A percentile compares a stretch with the other conserved stretches of the same genome.
Conservation (phyloP, 2,888 invertebrate species). For the Acanthosepion esculentum region DNA sequence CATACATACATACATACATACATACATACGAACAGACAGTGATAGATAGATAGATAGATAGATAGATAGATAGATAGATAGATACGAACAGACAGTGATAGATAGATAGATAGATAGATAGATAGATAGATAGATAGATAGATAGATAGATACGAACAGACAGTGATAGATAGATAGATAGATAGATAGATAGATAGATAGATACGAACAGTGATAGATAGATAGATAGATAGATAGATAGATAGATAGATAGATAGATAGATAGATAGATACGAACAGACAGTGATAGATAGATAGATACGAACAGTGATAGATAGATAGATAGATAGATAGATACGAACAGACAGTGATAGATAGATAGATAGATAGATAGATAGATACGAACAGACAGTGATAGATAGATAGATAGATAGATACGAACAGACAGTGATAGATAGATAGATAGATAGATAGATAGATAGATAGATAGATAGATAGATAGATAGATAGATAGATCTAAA, state of each 20-base stretch:
- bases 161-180: too few relatives aligned
- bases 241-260: constrained; percentile 6
- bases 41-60: neutral
- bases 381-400: too few relatives aligned
- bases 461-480: constrained; percentile 8
- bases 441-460: neutral
- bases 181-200: too few relatives aligned
- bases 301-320: too few relatives aligned
- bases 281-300: too few relatives aligned
- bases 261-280: neutral
- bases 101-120: too few relatives aligned
- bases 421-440: neutral
- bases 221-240: constrained; percentile 13
- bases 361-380: constrained; percentile 8
- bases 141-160: too few relatives aligned
- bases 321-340: neutral
- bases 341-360: neutral
- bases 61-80: too few relatives aligned
- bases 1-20: too few relatives aligned
- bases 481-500: neutral
- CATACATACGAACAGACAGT: too few relatives aligned
- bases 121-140: too few relatives aligned
- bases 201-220: neutral
- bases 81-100: neutral
- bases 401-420: neutral